These are phyloP conservation scores for Phalacrocorax aristotelis DNA, from an alignment of 2,113 vertebrate genomes.

Conservation along the genomic window DNA sequence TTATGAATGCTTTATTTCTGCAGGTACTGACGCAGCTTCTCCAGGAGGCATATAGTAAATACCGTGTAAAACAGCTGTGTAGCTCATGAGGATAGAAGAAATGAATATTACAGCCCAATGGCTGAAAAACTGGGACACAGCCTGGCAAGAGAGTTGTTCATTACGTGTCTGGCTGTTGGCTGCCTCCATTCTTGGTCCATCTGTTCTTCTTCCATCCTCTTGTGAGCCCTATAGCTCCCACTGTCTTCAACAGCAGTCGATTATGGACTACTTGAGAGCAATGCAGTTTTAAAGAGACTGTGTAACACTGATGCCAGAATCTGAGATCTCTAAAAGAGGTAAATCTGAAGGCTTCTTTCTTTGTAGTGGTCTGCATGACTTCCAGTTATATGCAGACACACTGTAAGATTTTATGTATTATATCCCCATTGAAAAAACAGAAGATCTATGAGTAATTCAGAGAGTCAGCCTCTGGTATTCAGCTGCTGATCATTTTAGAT, in stretches of 20 bases:
- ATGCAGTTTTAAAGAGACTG: not conserved
- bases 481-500: not conserved
- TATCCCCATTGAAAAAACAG: not conserved
- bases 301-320: not conserved
- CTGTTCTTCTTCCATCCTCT: not conserved
- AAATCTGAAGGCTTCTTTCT: not conserved
- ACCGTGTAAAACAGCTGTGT: not conserved
- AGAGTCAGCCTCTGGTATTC: not conserved
- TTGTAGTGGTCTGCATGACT: not conserved
- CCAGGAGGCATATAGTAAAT: not conserved
- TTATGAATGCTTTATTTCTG: not conserved
- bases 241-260: not conserved
- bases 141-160: not conserved
- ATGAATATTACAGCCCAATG: not conserved
- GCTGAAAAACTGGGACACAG: not conserved
- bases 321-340: not conserved
- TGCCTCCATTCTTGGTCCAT: not conserved
- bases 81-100: not conserved
- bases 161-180: not conserved
- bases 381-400: not conserved
- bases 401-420: not conserved
- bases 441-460: not conserved
- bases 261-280: not conserved
- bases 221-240: not conserved
- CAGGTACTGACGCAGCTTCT: not conserved